Evolutionary conservation across 1,140 invertebrate species (phyloP).

Genomic region (Sitodiplosis mosellana): DNA sequence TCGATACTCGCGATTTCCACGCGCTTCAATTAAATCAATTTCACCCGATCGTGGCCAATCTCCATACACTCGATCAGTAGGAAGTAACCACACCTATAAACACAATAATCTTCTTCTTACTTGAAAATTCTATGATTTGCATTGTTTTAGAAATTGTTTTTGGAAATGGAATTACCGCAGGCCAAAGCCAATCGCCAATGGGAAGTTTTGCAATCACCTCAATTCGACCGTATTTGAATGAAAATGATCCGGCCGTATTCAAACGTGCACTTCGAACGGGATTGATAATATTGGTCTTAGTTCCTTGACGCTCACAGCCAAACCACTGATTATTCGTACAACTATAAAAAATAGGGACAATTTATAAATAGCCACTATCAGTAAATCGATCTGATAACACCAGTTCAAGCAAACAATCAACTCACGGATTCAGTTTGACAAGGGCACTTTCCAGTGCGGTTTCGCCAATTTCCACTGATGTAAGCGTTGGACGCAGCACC

Average conservation of each 20-base stretch:
- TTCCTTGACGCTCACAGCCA: constrained; percentile 17
- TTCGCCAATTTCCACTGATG: constrained; percentile 27
- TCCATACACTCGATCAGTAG: not conserved
- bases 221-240: constrained; percentile 37
- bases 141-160: no score
- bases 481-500: constrained; percentile 29
- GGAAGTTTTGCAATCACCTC: constrained; percentile 45
- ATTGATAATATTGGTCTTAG: constrained; percentile 16
- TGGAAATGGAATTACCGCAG: constrained; percentile 9
- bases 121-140: no score
- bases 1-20: constrained; percentile 31
- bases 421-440: constrained; percentile 14
- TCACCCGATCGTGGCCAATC: constrained; percentile 8
- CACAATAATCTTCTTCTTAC: no score
- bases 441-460: constrained; percentile 25
- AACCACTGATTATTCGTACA: constrained; percentile 26
- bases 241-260: constrained; percentile 28
- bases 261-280: constrained; percentile 34
- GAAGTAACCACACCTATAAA: not conserved
- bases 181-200: constrained; percentile 46
- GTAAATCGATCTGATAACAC: not conserved
- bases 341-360: not conserved
- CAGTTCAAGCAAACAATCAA: not conserved
- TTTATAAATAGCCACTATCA: not conserved
- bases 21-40: constrained; percentile 28